Base-by-base conservation (phyloP, 2,113 vertebrate species). In the Ceuthmochares aereus region DNA sequence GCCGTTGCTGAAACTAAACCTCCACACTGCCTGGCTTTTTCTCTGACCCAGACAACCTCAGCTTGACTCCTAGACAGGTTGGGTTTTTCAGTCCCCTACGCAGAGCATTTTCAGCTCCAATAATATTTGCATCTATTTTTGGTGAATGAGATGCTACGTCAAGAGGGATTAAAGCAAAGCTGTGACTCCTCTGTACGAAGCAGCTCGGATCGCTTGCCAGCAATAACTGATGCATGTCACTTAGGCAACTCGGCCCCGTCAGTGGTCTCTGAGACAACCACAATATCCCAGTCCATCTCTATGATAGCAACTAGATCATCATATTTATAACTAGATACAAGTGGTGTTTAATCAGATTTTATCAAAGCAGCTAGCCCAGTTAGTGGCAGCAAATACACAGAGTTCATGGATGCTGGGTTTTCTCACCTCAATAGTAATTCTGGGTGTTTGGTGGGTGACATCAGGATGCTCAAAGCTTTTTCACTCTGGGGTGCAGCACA, bases 111-210 rank as follows among this genome's bases (percentile, higher is more conserved):
- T 67, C 36, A 43, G 68, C 27, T 88, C 82, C 27, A 93, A 30
- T 82, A 85, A 75, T 77, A 85, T 42, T 62, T 63, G 34, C 5
- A 9, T 86, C 92, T 93, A 37, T 93, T 91, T 95, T 91, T 1
- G 8, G 84, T 14, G 56, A 86, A 56, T 20, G 68, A 86, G 51
- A 64, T n/a, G 56, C 90, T 86, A 3, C 16, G 14, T 91, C 84
- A 84, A 77, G 45, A 52, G 84, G 87, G 78, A 90, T 96, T 93
- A 96, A 83, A 69, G 63, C 87, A 23, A 91, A 80, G 72, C 87
- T 52, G 78, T 51, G 93, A 89, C 51, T 95, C 37, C 62, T 69
- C 89, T 3, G 56, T 13, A 32, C 5, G 14, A 30, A 89, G 89
- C 60, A 21, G 73, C 69, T 86, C 25, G 8, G 67, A 23, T 83